Base-by-base conservation (phyloP, 2,113 vertebrate species). In the Cranoglanis bouderius region DNA sequence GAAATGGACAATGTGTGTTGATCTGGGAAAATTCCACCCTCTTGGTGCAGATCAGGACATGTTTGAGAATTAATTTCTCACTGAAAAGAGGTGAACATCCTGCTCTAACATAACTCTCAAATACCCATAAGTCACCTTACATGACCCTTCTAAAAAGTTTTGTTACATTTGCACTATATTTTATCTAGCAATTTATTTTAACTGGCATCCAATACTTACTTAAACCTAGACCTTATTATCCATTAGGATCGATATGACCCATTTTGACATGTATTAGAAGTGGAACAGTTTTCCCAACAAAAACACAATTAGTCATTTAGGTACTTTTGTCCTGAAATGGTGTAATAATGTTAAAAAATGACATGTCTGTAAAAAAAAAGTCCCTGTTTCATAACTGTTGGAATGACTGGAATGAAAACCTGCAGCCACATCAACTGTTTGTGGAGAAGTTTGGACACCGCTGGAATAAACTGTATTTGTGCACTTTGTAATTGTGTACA, bases 31-130 rank as follows among this genome's bases (percentile, higher is more conserved):
- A 77, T 87, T 57, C 55, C 63, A 59, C 32, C 29, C n/a, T 46
- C 65, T 12, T 24, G 13, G 29, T 77, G 19, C 77, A 89, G 80
- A 46, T 51, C 77, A 82, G 43, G 84, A 70, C 67, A 78, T 85
- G 85, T 87, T 80, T 74, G 29, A 57, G 46, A n/a, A 57, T 40
- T 26, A 19, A 3, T 10, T 67, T 85, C 55, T 55, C 75, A 70
- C 13, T 21, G 2, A 55, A 49, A 29, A 72, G 16, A 80, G 46
- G 18, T 29, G 19, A 65, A 80, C 19, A 88, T 61, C 43, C 5
- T 59, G 7, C 19, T 80, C 83, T 57, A 51, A 57, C 32, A 70
- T n/a, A 67, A 55, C 70, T 16, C 0, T 13, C 24, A 67, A 81
- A 43, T 57, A 85, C n/a, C 6, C 24, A 32, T 72, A 4, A 19